phyloP scores from a whole-genome alignment of 1,140 invertebrate genomes.

The Harlomillsia oculata region DNA sequence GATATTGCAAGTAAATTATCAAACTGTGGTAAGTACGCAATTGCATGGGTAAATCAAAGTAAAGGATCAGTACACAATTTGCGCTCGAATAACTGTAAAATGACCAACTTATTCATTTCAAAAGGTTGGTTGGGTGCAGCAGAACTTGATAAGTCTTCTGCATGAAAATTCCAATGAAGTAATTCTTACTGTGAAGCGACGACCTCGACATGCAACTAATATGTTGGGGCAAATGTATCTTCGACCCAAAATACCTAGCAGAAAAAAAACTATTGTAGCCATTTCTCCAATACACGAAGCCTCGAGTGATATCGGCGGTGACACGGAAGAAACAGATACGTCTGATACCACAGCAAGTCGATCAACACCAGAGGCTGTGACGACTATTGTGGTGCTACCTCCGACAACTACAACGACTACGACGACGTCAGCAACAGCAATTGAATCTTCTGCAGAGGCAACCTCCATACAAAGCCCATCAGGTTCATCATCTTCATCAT shows the following conservation, averaged over 20 bases:
- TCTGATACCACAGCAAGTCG: too few relatives aligned
- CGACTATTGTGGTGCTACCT: background rate
- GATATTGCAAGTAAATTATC: conserved; percentile 35
- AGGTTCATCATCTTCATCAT: background rate
- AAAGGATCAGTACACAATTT: too few relatives aligned
- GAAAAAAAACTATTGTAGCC: conserved; percentile 16
- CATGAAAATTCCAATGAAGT: conserved; percentile 33
- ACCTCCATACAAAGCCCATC: too few relatives aligned
- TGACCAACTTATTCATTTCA: background rate
- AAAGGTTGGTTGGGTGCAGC: conserved; percentile 28
- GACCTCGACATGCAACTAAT: conserved; percentile 26
- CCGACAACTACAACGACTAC: background rate
- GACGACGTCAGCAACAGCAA: background rate
- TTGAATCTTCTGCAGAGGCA: background rate
- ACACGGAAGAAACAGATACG: background rate
- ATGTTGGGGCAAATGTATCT: conserved; percentile 30
- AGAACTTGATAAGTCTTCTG: conserved; percentile 18
- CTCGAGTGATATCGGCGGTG: background rate
- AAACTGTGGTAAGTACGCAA: conserved; percentile 24
- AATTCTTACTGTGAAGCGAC: conserved; percentile 28
- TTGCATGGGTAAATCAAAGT: background rate
- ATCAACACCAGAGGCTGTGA: conserved; percentile 12
- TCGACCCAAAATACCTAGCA: conserved; percentile 20
- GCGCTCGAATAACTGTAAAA: background rate
- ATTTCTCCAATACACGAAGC: conserved; percentile 1